A percentile compares a stretch with the other conserved stretches of the same genome.
phyloP scores from a whole-genome alignment of 2,888 invertebrate genomes.

The Lordiphosa fenestrarum region DNA sequence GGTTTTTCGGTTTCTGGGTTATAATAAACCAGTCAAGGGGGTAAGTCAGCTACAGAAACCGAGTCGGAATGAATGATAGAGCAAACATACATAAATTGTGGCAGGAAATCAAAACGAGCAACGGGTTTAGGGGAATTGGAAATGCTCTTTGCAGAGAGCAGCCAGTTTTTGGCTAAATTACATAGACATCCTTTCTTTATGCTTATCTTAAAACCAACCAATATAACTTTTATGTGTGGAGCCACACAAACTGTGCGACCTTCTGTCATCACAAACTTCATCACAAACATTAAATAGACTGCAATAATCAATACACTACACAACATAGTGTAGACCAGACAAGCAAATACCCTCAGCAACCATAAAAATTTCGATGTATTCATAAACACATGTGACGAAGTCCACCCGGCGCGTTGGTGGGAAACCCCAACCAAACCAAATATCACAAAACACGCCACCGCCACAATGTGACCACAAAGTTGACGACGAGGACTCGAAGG shows the following conservation, averaged over 20 bases:
- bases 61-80: slow-evolving; percentile 9
- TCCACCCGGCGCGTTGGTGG: slow-evolving; percentile 23
- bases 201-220: too few species aligned
- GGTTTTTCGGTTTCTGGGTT: slow-evolving; percentile 37
- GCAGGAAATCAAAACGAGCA: slow-evolving; percentile 4
- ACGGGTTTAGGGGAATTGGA: background rate
- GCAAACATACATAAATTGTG: slow-evolving; percentile 10
- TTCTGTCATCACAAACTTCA: too few species aligned
- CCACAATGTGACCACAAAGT: slow-evolving; percentile 60
- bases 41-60: slow-evolving; percentile 3
- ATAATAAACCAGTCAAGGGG: slow-evolving; percentile 60
- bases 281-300: too few species aligned
- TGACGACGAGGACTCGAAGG: slow-evolving; percentile 26
- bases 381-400: slow-evolving; percentile 59
- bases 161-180: too few species aligned
- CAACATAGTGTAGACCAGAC: slow-evolving; percentile 1
- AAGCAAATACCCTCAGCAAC: slow-evolving; percentile 50
- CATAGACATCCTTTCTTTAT: too few species aligned
- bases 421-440: slow-evolving; percentile 37
- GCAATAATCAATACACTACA: slow-evolving; percentile 2
- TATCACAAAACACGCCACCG: slow-evolving; percentile 62
- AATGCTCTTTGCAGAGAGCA: background rate
- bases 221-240: too few species aligned
- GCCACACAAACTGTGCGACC: too few species aligned
- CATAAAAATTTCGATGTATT: slow-evolving; percentile 68